A percentile compares a stretch with the other conserved stretches of the same genome.
Conservation (phyloP, 37 sponge, comb jelly and placozoan species). For the Crambe crambe region DNA sequence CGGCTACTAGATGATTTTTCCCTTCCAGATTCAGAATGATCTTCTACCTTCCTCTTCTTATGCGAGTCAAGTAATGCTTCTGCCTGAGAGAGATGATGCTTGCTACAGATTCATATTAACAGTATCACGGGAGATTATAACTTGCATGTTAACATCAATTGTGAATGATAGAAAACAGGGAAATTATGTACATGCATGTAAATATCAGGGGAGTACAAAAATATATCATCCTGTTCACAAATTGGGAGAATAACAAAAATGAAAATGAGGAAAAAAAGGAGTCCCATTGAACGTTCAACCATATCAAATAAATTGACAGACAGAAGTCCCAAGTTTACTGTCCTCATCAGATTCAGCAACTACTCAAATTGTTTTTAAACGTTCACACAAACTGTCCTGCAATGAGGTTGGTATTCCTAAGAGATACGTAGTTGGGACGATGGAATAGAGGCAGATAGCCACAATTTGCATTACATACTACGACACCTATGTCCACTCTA, state of each 20-base stretch:
- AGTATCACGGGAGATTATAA: neutral
- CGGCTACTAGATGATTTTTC: conserved; percentile 9
- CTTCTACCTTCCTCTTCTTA: conserved; percentile 41
- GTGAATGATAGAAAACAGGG: neutral
- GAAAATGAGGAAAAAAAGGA: no score
- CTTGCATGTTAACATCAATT: neutral
- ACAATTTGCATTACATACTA: neutral
- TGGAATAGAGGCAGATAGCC: conserved; percentile 12
- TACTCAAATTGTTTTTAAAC: no score
- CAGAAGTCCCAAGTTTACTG: neutral
- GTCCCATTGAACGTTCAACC: neutral
- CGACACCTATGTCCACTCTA: neutral
- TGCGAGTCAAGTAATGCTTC: conserved; percentile 33
- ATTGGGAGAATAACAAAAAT: neutral
- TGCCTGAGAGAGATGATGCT: conserved; percentile 43
- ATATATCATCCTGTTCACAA: neutral
- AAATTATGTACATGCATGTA: no score
- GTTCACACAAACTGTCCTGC: neutral
- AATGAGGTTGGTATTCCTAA: conserved; percentile 1
- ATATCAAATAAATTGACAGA: neutral
- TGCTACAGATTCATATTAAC: conserved; percentile 18
- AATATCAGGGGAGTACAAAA: no score
- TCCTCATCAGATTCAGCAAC: no score
- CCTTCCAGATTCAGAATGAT: neutral
- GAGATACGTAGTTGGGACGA: conserved; percentile 6